Base-by-base conservation (phyloP, 2,888 invertebrate genomes). In the Lycophotia porphyrea region DNA sequence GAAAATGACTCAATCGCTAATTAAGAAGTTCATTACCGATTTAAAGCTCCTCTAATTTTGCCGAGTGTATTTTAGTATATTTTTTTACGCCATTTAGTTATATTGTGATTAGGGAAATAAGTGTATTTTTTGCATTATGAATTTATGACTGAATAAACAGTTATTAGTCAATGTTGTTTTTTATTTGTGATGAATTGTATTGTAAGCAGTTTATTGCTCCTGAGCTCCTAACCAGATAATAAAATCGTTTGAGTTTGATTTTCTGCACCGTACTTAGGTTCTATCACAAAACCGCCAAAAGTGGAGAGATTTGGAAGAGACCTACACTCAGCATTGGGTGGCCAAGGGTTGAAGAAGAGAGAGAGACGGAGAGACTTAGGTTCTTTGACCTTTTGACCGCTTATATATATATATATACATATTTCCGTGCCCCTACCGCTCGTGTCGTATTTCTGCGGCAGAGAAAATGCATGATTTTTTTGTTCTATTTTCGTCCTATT, bases 121-220 rank as follows among this genome's bases (percentile, higher is more conserved):
- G 84, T 76, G 81, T 89, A 88, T 88, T 90, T 81, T 89, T 90
- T 90, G 82, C 85, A 89, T 88, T 68, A 71, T 87, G 87, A 89
- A 87, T 90, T 88, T 68, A 82, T 88, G 87, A 90, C 88, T 90
- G 89, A 90, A 89, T 91, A 92, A 92, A 93, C 82, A 90, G 85
- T 89, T 84, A 81, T 69, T 84, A 78, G 90, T 88, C 87, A 67
- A 73, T 81, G 4, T 82, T 86, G 31, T 69, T 88, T 69, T 72
- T 58, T 39, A 42, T 34, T 36, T 36, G 8, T 11, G 58, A 31
- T 31, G 21, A 21, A 21, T 34, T 34, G 58, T 31, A 31, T 31
- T 21, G 8, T 31, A 31, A 58, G 3, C 18, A 31, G 31, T 31
- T 58, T 31, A 58, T 58, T 58, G 24, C 36, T 61, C 24, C 60